These are phyloP conservation scores for Cyclopterus lumpus DNA, from an alignment of 2,797 vertebrate genomes.

Conservation along the genomic window DNA sequence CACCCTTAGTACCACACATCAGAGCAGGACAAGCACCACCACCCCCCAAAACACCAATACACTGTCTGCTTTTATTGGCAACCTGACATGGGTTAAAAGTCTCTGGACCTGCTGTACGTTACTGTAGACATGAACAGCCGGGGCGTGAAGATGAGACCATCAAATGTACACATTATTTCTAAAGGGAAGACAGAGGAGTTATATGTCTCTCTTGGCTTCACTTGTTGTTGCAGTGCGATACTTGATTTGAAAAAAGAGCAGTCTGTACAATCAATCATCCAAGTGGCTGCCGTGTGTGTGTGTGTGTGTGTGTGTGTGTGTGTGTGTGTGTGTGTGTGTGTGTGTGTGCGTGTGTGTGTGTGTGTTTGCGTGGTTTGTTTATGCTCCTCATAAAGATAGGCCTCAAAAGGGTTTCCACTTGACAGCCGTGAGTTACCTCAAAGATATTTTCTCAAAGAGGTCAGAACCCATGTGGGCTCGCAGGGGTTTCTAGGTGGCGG, in stretches of 20 bases:
- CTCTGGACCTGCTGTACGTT: constrained; percentile 5
- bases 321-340: too few species aligned
- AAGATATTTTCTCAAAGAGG: constrained; percentile 16
- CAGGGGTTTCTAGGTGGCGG: constrained; percentile 20
- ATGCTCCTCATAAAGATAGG: constrained; percentile 33
- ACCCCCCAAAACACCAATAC: background rate
- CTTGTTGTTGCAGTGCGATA: constrained; percentile 18
- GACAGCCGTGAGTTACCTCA: constrained; percentile 28
- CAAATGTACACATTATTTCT: constrained; percentile 29
- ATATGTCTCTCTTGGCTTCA: constrained; percentile 23
- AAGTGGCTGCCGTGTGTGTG: background rate
- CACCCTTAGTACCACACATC: constrained; percentile 41
- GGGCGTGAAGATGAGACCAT: constrained; percentile 30
- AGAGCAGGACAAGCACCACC: constrained; percentile 48
- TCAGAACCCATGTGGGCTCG: constrained; percentile 26
- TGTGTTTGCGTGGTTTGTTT: constrained; percentile 31
- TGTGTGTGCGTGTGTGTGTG: too few species aligned
- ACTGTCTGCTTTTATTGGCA: constrained; percentile 35
- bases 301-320: constrained; percentile 20
- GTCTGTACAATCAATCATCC: constrained; percentile 20
- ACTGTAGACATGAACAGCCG: constrained; percentile 22
- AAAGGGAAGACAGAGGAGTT: constrained; percentile 10
- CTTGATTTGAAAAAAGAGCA: constrained; percentile 14
- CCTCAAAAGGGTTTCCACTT: constrained; percentile 22
- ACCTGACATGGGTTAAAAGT: constrained; percentile 22